phyloP scores from a whole-genome alignment of 2,888 invertebrate species.

The Drosophila cognata region DNA sequence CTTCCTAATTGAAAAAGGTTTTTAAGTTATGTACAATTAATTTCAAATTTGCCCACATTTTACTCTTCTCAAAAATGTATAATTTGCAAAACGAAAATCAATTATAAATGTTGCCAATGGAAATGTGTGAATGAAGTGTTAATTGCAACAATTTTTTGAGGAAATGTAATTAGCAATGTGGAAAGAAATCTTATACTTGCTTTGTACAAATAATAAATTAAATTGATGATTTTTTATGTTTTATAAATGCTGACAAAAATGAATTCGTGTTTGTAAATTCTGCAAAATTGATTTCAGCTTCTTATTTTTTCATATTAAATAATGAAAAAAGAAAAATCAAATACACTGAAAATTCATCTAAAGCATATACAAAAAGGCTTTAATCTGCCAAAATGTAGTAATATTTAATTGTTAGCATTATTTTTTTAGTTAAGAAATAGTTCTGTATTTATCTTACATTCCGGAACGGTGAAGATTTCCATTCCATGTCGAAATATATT shows the following conservation, averaged over 20 bases:
- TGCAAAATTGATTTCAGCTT: background rate
- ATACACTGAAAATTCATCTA: background rate
- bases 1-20: background rate
- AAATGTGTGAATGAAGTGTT: background rate
- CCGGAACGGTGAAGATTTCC: no score
- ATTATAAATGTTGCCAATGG: constrained; percentile 16
- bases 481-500: background rate
- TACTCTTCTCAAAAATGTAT: constrained; percentile 13
- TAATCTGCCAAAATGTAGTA: no score
- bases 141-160: constrained; percentile 12
- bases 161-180: background rate
- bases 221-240: background rate
- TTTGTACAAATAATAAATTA: background rate
- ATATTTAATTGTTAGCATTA: background rate
- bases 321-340: background rate
- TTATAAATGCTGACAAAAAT: background rate
- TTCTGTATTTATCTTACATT: no score
- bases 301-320: background rate
- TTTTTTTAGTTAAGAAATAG: background rate
- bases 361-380: no score
- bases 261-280: background rate
- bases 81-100: constrained; percentile 13
- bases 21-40: background rate
- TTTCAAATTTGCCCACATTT: background rate
- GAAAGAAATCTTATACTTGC: background rate